These are phyloP conservation scores for Atherinosoma microstoma DNA, from an alignment of 2,797 vertebrate genomes.

Conservation along the genomic window DNA sequence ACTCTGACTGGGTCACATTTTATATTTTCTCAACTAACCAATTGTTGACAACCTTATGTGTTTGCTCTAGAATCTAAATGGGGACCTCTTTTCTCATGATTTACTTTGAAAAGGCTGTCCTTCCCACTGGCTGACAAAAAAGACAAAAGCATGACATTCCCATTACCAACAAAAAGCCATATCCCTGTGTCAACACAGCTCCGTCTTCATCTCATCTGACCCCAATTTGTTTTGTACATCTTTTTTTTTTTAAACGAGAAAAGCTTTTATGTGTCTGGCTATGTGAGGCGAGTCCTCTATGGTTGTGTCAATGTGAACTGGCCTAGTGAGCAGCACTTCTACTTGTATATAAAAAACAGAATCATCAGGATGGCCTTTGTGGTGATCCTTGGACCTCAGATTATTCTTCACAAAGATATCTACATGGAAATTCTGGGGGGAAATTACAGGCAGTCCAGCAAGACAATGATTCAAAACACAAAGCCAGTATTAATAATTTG, in stretches of 20 bases:
- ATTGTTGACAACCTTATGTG: neutral
- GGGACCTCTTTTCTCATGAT: neutral
- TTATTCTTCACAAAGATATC: neutral
- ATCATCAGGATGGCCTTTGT: neutral
- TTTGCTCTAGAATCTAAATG: neutral
- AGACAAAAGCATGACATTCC: neutral
- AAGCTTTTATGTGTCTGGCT: neutral
- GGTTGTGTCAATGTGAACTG: neutral
- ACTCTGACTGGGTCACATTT: neutral
- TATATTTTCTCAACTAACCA: neutral
- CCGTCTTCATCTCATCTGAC: neutral
- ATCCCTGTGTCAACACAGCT: neutral
- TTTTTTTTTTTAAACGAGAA: neutral
- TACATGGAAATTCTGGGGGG: neutral
- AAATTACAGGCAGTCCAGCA: neutral
- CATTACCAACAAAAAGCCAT: neutral
- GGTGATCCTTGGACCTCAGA: neutral
- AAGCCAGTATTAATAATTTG: neutral
- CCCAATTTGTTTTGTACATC: neutral
- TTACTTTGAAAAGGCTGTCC: neutral
- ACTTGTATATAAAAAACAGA: neutral
- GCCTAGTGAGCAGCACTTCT: neutral
- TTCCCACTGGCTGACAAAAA: neutral
- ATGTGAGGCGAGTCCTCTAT: neutral
- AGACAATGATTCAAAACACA: neutral